Evolutionary conservation across 2,113 vertebrate species (phyloP).

Genomic region (Seriola aureovittata): DNA sequence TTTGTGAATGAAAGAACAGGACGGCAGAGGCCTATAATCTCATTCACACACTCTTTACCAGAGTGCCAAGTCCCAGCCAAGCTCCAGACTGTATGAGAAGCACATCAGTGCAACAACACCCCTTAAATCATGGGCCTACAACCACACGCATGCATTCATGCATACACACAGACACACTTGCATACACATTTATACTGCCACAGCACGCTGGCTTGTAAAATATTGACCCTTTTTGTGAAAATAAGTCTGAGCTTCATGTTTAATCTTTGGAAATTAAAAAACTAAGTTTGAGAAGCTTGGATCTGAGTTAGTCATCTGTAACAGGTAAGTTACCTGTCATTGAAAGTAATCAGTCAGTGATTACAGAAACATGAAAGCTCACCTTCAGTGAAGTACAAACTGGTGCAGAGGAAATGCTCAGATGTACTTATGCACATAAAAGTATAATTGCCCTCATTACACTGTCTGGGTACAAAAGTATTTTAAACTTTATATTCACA

Average conservation of each 20-base stretch:
- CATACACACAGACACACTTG: not conserved
- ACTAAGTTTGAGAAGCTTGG: not conserved
- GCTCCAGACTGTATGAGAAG: constrained; percentile 33
- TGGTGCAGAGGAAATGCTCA: not conserved
- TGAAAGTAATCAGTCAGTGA: not conserved
- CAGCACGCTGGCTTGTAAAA: not conserved
- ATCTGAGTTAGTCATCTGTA: not conserved
- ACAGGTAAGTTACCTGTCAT: not conserved
- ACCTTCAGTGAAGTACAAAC: not conserved
- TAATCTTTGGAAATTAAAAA: not conserved
- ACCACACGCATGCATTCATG: constrained; percentile 1
- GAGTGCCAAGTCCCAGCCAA: constrained; percentile 50
- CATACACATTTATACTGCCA: not conserved
- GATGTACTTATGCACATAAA: not conserved
- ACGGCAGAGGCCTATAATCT: constrained; percentile 63
- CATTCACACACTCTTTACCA: constrained; percentile 50
- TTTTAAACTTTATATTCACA: not conserved
- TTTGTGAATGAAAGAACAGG: constrained; percentile 63
- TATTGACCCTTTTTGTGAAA: not conserved
- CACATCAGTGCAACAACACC: constrained; percentile 35
- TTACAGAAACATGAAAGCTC: not conserved
- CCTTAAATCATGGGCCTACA: constrained; percentile 30
- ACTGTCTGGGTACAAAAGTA: not conserved
- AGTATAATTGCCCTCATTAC: not conserved
- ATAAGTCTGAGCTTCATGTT: not conserved